A percentile compares a stretch with the other conserved stretches of the same genome.
These are phyloP conservation scores for Mugil cephalus DNA, from an alignment of 2,113 vertebrate species.

Conservation along the genomic window DNA sequence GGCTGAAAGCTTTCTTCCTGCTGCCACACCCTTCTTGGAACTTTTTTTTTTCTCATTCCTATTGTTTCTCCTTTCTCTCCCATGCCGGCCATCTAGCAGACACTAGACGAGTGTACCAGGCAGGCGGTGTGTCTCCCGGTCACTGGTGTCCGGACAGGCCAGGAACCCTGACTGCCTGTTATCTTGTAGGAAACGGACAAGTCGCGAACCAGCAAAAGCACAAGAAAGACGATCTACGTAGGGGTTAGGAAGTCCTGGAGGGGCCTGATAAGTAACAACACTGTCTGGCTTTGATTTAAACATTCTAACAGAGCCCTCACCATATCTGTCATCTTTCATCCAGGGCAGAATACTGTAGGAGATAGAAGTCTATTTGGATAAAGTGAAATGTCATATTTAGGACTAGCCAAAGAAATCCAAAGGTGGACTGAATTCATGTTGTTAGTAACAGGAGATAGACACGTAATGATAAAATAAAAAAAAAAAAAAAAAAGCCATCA, in stretches of 20 bases:
- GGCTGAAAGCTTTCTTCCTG: constrained; percentile 35
- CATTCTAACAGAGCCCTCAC: neutral
- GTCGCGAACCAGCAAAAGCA: constrained; percentile 20
- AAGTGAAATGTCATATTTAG: too few relatives aligned
- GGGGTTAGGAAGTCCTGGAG: constrained; percentile 63
- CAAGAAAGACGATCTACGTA: constrained; percentile 9
- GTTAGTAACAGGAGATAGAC: too few relatives aligned
- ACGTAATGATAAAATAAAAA: too few relatives aligned
- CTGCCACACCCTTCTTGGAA: constrained; percentile 73
- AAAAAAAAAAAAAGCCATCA: too few relatives aligned
- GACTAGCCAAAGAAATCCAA: too few relatives aligned
- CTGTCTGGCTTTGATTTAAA: constrained; percentile 3
- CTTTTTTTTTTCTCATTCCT: constrained; percentile 59
- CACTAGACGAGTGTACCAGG: constrained; percentile 22
- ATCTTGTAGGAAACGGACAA: constrained; percentile 64
- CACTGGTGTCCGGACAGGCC: constrained; percentile 1
- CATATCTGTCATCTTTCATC: too few relatives aligned
- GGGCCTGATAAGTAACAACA: constrained; percentile 46
- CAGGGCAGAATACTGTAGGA: too few relatives aligned
- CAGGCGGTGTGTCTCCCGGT: constrained; percentile 2
- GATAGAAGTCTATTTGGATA: too few relatives aligned
- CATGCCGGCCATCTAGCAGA: constrained; percentile 12
- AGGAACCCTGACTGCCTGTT: constrained; percentile 15
- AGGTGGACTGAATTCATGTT: too few relatives aligned
- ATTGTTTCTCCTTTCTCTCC: constrained; percentile 79